These are phyloP conservation scores for Ptychodera flava DNA, from an alignment of 35 echinoderm and acorn worm genomes.

Conservation along the genomic window DNA sequence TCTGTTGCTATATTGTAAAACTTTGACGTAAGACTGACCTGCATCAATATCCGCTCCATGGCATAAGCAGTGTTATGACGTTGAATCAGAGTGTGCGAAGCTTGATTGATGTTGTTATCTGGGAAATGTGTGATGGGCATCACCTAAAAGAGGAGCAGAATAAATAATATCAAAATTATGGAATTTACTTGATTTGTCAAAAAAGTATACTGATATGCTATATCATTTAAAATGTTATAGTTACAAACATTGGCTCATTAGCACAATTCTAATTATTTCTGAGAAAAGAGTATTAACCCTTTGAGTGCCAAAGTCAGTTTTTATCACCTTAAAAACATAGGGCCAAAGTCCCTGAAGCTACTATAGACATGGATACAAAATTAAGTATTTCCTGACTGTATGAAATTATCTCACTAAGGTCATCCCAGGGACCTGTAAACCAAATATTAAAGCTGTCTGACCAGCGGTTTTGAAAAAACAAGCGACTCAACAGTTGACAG, in stretches of 20 bases:
- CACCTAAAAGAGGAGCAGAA: constrained; percentile 32
- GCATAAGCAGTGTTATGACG: constrained; percentile 40
- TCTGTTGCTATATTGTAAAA: too few species aligned
- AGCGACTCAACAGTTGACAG: too few species aligned
- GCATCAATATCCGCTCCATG: constrained; percentile 64
- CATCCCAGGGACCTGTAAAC: too few species aligned
- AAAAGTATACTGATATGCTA: background rate
- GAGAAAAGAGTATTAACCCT: background rate
- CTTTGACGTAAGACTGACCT: too few species aligned
- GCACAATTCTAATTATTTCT: background rate
- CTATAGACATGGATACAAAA: too few species aligned
- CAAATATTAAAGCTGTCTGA: too few species aligned
- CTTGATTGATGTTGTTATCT: constrained; percentile 85
- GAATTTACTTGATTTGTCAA: background rate
- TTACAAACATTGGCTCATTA: background rate
- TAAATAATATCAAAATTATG: background rate
- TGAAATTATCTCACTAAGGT: too few species aligned
- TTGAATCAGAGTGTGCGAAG: constrained; percentile 64
- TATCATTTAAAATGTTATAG: background rate
- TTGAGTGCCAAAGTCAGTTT: background rate
- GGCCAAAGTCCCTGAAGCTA: too few species aligned
- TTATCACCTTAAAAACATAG: too few species aligned
- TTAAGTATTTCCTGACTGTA: too few species aligned
- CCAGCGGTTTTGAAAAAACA: too few species aligned
- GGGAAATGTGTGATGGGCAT: constrained; percentile 95